phyloP scores from a whole-genome alignment of 2,113 vertebrate genomes.

The Lutjanus erythropterus region DNA sequence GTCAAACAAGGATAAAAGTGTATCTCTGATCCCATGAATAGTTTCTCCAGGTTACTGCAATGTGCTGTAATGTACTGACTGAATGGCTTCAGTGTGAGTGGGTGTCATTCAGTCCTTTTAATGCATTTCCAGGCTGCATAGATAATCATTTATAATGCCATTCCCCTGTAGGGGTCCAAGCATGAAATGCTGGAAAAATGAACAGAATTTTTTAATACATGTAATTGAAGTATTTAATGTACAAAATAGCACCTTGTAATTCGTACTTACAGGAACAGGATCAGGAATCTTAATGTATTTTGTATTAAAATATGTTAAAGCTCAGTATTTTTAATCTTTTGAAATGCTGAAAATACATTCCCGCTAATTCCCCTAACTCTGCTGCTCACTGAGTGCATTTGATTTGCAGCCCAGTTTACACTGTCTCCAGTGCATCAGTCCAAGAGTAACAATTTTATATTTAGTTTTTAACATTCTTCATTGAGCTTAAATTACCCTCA shows the following conservation, averaged over 20 bases:
- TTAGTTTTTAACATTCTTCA: not conserved
- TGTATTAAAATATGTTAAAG: not conserved
- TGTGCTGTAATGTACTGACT: not conserved
- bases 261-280: not conserved
- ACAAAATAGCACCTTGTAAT: not conserved
- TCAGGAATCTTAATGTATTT: not conserved
- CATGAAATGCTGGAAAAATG: not conserved
- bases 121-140: slow-evolving; percentile 18
- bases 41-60: not conserved
- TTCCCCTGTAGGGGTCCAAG: not conserved
- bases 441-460: not conserved
- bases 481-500: not conserved
- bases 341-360: slow-evolving; percentile 17
- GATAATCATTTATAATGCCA: slow-evolving; percentile 29
- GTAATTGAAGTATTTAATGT: not conserved
- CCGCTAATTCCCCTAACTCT: not conserved
- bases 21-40: not conserved
- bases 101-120: slow-evolving; percentile 12
- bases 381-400: slow-evolving; percentile 2
- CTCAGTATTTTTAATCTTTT: not conserved
- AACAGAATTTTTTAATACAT: not conserved
- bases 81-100: slow-evolving; percentile 18
- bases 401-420: slow-evolving; percentile 15
- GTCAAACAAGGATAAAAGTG: not conserved
- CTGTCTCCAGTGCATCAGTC: slow-evolving; percentile 2